Evolutionary conservation across 2,113 vertebrate genomes (phyloP), one percentile per base, ranked within the genome.

Genomic region (Bufo bufo): DNA sequence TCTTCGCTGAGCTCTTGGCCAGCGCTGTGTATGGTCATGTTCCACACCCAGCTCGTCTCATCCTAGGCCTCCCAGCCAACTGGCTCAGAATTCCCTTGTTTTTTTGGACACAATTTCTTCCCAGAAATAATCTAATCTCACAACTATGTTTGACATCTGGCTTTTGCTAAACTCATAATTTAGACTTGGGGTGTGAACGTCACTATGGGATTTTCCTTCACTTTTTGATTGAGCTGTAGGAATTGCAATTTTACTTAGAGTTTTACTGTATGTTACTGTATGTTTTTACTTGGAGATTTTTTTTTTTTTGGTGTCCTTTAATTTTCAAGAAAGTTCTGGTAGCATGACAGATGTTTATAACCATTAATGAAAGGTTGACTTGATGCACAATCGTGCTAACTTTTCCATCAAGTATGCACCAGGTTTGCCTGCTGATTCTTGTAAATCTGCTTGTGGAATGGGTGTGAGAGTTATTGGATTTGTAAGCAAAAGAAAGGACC

Each of bases 111-210:
- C 49, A 23, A 20, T 83, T 82, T 84, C 74, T 54, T 71, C 81
- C 14, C 61, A 84, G 87, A 56, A 84, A 88, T 88, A 88, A 88
- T 50, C 81, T 88, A 88, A 88, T 88, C 87, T 84, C 63, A 66
- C 54, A 88, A 77, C 87, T 88, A 84, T 88, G 87, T 88, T 88
- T 88, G 87, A 88, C 87, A 84, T 88, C 81, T 88, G 87, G 87
- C 87, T 84, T 59, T 66, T 8, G 81, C 87, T 77, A 77, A 88
- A 82, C 84, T 81, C 47, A 19, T 77, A 84, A 77, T 88, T 88
- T 65, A 47, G 80, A 11, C 47, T 65, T 7, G 23, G 87, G 80
- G 80, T 88, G 79, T 88, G 87, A 88, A 65, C 71, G 71, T 84
- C 47, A 66, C 79, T 5, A 3, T 66, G 69, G 71, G 49, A 82